phyloP scores from a whole-genome alignment of 2,113 vertebrate species.

The Stigmatopora nigra region DNA sequence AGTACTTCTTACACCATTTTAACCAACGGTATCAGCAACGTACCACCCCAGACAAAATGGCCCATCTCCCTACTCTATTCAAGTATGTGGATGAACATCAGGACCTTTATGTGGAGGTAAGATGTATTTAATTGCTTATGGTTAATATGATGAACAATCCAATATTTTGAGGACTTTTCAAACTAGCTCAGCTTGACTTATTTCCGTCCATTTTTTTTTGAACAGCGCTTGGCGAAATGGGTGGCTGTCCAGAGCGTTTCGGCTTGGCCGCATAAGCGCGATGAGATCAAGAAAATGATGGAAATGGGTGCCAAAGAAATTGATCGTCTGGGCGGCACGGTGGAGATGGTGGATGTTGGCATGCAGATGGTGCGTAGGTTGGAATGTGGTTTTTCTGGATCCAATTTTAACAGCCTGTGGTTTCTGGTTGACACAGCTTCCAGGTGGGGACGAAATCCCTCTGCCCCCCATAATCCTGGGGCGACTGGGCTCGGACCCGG shows the following conservation, averaged over 20 bases:
- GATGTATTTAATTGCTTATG: not conserved
- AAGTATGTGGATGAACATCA: slow-evolving; percentile 87
- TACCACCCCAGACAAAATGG: slow-evolving; percentile 65
- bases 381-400: no score
- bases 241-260: slow-evolving; percentile 92
- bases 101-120: slow-evolving; percentile 84
- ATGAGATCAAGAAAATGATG: slow-evolving; percentile 85
- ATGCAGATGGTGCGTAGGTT: slow-evolving; percentile 74
- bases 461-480: slow-evolving; percentile 88
- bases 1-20: slow-evolving; percentile 19
- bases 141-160: not conserved
- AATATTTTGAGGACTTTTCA: not conserved
- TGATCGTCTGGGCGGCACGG: slow-evolving; percentile 77
- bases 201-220: not conserved
- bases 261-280: slow-evolving; percentile 88
- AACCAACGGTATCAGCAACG: slow-evolving; percentile 30
- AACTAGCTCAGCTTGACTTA: not conserved
- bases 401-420: no score
- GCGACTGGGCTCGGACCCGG: slow-evolving; percentile 78
- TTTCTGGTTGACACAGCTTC: slow-evolving; percentile 65
- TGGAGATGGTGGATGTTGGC: slow-evolving; percentile 83
- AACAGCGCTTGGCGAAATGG: slow-evolving; percentile 84
- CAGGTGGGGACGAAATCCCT: slow-evolving; percentile 82
- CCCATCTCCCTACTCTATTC: slow-evolving; percentile 75
- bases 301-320: slow-evolving; percentile 84